Evolutionary conservation across 2,113 vertebrate species (phyloP).

Genomic region (Corythoichthys intestinalis): DNA sequence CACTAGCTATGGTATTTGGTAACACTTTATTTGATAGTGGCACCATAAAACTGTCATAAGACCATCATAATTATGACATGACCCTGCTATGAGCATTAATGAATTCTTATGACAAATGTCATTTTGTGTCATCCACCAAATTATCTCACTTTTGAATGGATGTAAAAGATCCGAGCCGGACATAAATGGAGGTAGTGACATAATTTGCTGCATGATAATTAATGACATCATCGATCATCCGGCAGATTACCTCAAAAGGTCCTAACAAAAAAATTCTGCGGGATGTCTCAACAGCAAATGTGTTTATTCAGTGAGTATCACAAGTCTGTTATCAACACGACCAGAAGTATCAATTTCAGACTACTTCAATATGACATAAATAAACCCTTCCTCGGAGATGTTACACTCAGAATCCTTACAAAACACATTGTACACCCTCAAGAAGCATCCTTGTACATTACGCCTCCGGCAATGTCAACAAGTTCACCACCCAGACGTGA

Average conservation of each 20-base stretch:
- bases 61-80: no score
- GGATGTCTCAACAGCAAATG: neutral
- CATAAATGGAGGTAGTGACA: no score
- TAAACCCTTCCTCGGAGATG: neutral
- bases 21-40: no score
- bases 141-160: no score
- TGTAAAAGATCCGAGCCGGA: no score
- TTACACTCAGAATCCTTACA: neutral
- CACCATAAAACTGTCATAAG: no score
- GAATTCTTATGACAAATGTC: no score
- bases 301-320: neutral
- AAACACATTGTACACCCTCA: neutral
- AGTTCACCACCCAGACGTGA: slow-evolving; percentile 1
- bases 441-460: slow-evolving; percentile 20
- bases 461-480: slow-evolving; percentile 14
- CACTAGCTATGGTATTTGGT: no score
- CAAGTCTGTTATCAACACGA: neutral
- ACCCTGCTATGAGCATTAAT: no score
- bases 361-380: neutral
- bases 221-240: neutral
- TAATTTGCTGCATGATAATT: no score
- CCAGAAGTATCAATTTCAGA: neutral
- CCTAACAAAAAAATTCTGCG: neutral
- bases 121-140: no score
- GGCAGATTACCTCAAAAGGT: neutral